Evolutionary conservation across 2,113 vertebrate genomes (phyloP).

Genomic region (Apteryx owenii): DNA sequence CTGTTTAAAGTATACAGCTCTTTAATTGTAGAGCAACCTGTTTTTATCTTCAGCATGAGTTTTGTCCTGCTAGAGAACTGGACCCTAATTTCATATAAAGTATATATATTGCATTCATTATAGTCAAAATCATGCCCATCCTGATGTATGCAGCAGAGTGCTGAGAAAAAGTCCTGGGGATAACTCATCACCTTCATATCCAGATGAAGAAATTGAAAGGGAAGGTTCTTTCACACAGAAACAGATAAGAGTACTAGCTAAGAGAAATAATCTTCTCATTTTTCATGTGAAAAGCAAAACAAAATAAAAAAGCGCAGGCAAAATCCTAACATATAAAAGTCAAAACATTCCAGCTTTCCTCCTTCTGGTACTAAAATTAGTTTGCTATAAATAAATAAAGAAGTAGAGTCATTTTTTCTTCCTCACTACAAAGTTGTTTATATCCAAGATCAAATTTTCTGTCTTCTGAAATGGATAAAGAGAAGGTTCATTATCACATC

Average conservation of each 20-base stretch:
- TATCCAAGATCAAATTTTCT: constrained; percentile 27
- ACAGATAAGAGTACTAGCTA: not conserved
- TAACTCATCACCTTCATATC: not conserved
- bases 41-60: not conserved
- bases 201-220: not conserved
- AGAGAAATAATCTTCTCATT: not conserved
- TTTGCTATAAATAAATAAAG: not conserved
- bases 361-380: not conserved
- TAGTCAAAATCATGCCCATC: not conserved
- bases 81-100: not conserved
- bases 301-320: not conserved
- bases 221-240: not conserved
- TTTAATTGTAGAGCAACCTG: not conserved
- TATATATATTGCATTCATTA: not conserved
- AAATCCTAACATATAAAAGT: not conserved
- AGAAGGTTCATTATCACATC: constrained; percentile 38
- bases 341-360: not conserved
- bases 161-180: not conserved
- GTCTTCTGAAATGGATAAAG: constrained; percentile 22
- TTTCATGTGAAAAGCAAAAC: not conserved
- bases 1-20: not conserved
- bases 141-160: not conserved
- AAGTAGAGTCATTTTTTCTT: not conserved
- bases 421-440: not conserved
- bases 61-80: not conserved